A percentile compares a stretch with the other conserved stretches of the same genome.
Conservation (phyloP, 2,113 vertebrate genomes). For the Pholis gunnellus region DNA sequence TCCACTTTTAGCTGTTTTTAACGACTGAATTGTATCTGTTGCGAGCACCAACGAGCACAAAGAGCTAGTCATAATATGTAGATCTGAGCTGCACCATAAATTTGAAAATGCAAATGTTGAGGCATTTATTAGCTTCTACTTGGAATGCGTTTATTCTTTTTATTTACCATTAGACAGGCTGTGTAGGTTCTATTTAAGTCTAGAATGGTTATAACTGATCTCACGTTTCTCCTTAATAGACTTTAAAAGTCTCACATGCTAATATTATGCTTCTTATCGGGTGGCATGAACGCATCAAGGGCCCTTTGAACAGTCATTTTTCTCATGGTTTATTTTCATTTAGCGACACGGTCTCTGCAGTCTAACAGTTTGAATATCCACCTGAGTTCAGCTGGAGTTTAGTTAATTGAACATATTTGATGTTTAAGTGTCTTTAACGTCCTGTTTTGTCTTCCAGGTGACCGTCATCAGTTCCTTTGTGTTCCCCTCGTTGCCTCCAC, state of each 20-base stretch:
- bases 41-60: background rate
- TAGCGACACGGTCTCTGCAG: too few relatives aligned
- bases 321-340: too few relatives aligned
- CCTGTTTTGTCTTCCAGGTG: constrained; percentile 69
- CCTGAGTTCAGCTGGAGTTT: background rate
- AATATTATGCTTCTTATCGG: background rate
- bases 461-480: constrained; percentile 84
- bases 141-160: background rate
- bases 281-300: background rate
- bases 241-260: background rate
- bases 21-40: background rate
- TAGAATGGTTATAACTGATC: background rate
- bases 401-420: background rate
- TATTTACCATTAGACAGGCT: background rate
- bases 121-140: background rate
- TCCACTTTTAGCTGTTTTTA: background rate
- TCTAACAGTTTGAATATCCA: too few relatives aligned
- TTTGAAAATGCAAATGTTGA: background rate
- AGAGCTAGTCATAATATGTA: background rate
- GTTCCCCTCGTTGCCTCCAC: constrained; percentile 83
- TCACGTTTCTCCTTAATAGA: background rate
- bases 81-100: background rate
- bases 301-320: background rate
- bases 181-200: constrained; percentile 2
- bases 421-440: background rate